These are phyloP conservation scores for Lacanobia oleracea DNA, from an alignment of 2,888 invertebrate species.

Conservation along the genomic window DNA sequence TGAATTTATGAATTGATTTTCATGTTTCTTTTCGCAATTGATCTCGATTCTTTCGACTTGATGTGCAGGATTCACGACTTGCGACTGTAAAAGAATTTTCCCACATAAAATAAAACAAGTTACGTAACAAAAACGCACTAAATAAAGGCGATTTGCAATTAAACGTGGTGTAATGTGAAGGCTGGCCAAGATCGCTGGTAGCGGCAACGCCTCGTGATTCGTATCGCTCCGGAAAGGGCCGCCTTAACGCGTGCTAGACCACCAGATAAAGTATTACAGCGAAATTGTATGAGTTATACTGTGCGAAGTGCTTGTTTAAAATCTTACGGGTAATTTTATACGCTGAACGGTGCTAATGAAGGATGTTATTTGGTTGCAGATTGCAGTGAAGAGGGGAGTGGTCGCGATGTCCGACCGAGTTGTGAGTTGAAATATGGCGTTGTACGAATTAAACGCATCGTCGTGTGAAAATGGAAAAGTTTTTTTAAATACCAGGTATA, in stretches of 20 bases:
- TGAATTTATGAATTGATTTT: slow-evolving; percentile 42
- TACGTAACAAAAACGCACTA: slow-evolving; percentile 71
- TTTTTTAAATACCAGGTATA: slow-evolving; percentile 34
- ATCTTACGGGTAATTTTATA: slow-evolving; percentile 76
- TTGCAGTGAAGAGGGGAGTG: slow-evolving; percentile 63
- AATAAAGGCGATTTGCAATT: slow-evolving; percentile 83
- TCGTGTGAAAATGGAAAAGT: slow-evolving; percentile 52
- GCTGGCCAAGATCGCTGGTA: slow-evolving; percentile 79
- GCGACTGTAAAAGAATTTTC: not conserved
- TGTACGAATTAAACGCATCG: slow-evolving; percentile 54
- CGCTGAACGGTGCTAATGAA: slow-evolving; percentile 62
- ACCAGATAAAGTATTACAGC: slow-evolving; percentile 78
- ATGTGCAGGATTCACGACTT: not conserved
- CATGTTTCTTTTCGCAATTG: not conserved
- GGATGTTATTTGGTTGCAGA: slow-evolving; percentile 66
- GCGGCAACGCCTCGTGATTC: slow-evolving; percentile 83
- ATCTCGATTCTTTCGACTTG: not conserved
- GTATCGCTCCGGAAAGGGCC: slow-evolving; percentile 80
- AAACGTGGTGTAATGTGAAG: slow-evolving; percentile 82
- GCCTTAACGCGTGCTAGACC: slow-evolving; percentile 81
- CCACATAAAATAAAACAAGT: slow-evolving; percentile 36
- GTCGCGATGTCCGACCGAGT: slow-evolving; percentile 55
- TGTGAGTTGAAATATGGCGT: slow-evolving; percentile 50
- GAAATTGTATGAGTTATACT: slow-evolving; percentile 81
- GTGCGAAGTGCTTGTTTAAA: slow-evolving; percentile 81